These are phyloP conservation scores for Aegotheles bennettii DNA, from an alignment of 2,113 vertebrate genomes.

Conservation along the genomic window DNA sequence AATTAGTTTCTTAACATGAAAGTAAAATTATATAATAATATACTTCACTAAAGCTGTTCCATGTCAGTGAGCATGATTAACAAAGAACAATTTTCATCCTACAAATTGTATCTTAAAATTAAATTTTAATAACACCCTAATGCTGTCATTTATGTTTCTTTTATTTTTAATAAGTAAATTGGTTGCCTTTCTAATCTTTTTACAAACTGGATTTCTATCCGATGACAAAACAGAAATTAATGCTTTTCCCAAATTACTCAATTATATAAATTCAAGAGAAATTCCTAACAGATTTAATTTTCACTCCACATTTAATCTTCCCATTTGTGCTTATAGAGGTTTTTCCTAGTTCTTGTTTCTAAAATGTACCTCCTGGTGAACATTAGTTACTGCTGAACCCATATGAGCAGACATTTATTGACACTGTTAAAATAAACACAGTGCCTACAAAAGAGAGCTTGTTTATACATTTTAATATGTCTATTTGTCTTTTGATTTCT, in stretches of 20 bases:
- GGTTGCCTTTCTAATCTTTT: conserved; percentile 19
- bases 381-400: background rate
- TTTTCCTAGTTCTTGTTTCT: conserved; percentile 25
- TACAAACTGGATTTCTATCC: conserved; percentile 17
- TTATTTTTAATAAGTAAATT: conserved; percentile 54
- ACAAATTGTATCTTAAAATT: conserved; percentile 63
- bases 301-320: conserved; percentile 14
- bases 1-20: conserved; percentile 48
- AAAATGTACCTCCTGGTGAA: conserved; percentile 29
- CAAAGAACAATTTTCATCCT: conserved; percentile 48
- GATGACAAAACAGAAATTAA: background rate
- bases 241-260: conserved; percentile 16
- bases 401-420: conserved; percentile 38
- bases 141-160: conserved; percentile 20
- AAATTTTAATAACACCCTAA: conserved; percentile 49
- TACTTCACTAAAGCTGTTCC: conserved; percentile 58
- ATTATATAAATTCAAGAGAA: conserved; percentile 31
- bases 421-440: conserved; percentile 51
- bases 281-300: conserved; percentile 46
- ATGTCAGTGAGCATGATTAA: conserved; percentile 47
- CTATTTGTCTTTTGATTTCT: conserved; percentile 52
- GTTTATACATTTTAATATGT: conserved; percentile 49
- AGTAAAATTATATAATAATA: conserved; percentile 28
- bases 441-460: conserved; percentile 6
- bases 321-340: background rate